Evolutionary conservation across 2,888 invertebrate genomes (phyloP), one percentile per base, ranked within the genome.

Genomic region (Theretra japonica): DNA sequence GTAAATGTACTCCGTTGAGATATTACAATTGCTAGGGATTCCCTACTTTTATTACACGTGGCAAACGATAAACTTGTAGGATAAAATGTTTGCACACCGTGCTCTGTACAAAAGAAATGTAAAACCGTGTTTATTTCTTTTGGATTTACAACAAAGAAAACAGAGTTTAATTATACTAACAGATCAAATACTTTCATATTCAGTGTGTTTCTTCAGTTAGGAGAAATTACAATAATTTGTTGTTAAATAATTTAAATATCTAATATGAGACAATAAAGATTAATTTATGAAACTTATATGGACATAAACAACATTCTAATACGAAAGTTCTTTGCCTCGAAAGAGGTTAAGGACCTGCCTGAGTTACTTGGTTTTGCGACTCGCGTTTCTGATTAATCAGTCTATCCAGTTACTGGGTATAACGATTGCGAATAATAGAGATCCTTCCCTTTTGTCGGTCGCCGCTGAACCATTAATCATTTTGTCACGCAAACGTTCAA

Each of bases 261-360:
- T 15, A 41, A 15, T 3, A 41, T 1, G 11, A 41, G 11, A 41
- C 41, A 41, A 41, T 41, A 11, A 41, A 41, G 11, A 41, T 41
- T 41, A 3, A 41, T 15, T 15, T 1, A 41, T 41, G 11, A 41
- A 3, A 41, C 41, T 41, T 41, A 4, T 41, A 11, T 11, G 2
- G 1, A 41, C 11, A 41, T 41, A 11, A 2, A 11, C 41, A 3
- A 41, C 1, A 11, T 41, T 41, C 5, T 41, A 41, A 41, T 15
- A 41, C 41, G 41, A 41, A 41, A 41, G n/a, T 53, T n/a, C 28
- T 53, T 53, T 53, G n/a, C 17, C 53, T 53, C 6, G 53, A 17
- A 53, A 53, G n/a, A 53, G 53, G 53, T 53, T 17, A 53, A 53
- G n/a, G 53, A 53, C 53, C 53, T 53, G n/a, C 53, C n/a, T n/a